Evolutionary conservation across 1,140 invertebrate genomes (phyloP).

Genomic region (Plutomurus gul): DNA sequence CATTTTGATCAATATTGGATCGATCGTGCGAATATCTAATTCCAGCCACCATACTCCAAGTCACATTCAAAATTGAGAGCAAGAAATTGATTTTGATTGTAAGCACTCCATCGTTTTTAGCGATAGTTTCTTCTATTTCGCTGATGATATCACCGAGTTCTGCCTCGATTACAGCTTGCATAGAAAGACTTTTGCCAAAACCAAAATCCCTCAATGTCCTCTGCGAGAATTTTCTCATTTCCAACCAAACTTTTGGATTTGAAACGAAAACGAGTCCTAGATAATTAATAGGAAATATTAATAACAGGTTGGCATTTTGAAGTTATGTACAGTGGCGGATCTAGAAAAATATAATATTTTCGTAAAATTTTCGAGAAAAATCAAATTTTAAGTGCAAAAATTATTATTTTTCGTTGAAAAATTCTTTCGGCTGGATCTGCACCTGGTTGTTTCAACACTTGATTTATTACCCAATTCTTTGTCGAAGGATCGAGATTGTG

Average conservation of each 20-base stretch:
- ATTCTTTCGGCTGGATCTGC: too few relatives aligned
- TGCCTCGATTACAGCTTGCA: slow-evolving; percentile 34
- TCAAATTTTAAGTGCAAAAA: too few relatives aligned
- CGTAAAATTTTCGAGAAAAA: too few relatives aligned
- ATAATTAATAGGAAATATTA: too few relatives aligned
- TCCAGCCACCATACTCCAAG: slow-evolving; percentile 86
- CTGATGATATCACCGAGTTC: slow-evolving; percentile 43
- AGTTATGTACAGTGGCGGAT: too few relatives aligned
- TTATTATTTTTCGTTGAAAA: too few relatives aligned
- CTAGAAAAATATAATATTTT: too few relatives aligned
- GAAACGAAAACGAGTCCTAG: background rate
- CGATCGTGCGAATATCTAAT: slow-evolving; percentile 62
- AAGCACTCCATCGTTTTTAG: slow-evolving; percentile 45
- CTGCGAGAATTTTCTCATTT: slow-evolving; percentile 31
- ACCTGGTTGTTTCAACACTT: too few relatives aligned
- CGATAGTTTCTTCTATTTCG: background rate
- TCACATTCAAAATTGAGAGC: slow-evolving; percentile 71
- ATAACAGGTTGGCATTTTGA: too few relatives aligned
- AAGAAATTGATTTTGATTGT: slow-evolving; percentile 50
- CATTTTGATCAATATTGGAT: slow-evolving; percentile 52
- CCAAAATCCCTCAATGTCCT: slow-evolving; percentile 42
- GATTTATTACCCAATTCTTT: slow-evolving; percentile 33
- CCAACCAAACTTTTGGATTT: background rate
- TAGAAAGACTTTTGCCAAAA: slow-evolving; percentile 39
- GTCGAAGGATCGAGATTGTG: background rate